Percentiles rank a stretch among this genome's conserved stretches.
Conservation (phyloP, 2,888 invertebrate genomes). For the Stenotaenia linearis region DNA sequence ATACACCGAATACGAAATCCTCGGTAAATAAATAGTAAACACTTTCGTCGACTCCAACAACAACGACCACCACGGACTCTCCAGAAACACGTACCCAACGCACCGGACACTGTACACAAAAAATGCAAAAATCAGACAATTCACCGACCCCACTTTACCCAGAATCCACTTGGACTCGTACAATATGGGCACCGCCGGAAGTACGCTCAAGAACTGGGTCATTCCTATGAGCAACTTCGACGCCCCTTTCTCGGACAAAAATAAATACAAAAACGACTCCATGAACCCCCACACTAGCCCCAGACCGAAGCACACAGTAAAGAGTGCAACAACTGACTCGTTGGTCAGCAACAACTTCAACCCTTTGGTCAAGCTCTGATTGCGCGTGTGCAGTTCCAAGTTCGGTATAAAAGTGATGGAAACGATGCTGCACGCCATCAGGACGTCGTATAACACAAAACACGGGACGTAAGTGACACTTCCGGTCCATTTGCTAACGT, state of each 20-base stretch:
- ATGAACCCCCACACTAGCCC: conserved; percentile 86
- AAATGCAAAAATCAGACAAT: conserved; percentile 75
- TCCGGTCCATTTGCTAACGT: conserved; percentile 36
- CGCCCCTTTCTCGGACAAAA: conserved; percentile 56
- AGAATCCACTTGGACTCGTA: conserved; percentile 75
- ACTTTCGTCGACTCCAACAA: conserved; percentile 32
- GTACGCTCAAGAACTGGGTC: conserved; percentile 61
- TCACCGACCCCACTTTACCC: conserved; percentile 75
- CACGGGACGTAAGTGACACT: conserved; percentile 39
- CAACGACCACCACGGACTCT: conserved; percentile 31
- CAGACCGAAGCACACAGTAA: conserved; percentile 71
- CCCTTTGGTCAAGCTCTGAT: conserved; percentile 34
- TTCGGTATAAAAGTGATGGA: conserved; percentile 37
- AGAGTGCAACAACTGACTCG: conserved; percentile 72
- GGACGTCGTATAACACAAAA: conserved; percentile 39
- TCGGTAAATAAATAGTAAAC: conserved; percentile 30
- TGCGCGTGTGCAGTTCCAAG: neutral
- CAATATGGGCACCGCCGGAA: conserved; percentile 64
- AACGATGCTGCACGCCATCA: conserved; percentile 41
- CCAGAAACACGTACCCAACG: conserved; percentile 40
- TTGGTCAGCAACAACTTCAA: conserved; percentile 61
- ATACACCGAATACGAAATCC: conserved; percentile 14
- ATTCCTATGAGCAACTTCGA: conserved; percentile 59
- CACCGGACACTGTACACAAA: conserved; percentile 71
- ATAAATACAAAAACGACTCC: conserved; percentile 63